These are phyloP conservation scores for Aphelenchoides fujianensis DNA, from an alignment of 1,140 invertebrate genomes.

Conservation along the genomic window DNA sequence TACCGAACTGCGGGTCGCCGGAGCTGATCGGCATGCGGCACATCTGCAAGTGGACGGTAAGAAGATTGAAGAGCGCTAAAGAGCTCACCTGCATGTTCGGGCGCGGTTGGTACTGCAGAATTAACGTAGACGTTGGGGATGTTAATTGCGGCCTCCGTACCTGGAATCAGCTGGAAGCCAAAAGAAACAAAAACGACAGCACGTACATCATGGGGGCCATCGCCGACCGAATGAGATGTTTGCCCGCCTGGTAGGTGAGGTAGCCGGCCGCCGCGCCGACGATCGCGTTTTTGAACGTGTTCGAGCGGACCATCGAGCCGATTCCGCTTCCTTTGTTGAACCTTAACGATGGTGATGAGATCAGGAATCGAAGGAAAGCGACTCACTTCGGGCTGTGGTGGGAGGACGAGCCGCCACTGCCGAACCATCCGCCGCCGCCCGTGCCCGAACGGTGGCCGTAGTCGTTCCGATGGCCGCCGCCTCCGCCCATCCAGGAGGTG, in stretches of 20 bases:
- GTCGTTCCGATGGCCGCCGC: not conserved
- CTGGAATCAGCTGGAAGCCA: not conserved
- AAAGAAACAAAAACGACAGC: too few species aligned
- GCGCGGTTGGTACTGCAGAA: too few species aligned
- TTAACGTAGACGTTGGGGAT: too few species aligned
- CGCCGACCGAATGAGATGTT: constrained; percentile 51
- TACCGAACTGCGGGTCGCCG: constrained; percentile 53
- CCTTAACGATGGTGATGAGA: constrained; percentile 35
- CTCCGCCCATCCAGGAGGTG: not conserved
- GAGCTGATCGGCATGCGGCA: constrained; percentile 59
- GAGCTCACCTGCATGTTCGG: constrained; percentile 19
- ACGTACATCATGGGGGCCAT: constrained; percentile 57
- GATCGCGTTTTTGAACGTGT: constrained; percentile 59
- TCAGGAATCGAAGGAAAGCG: too few species aligned
- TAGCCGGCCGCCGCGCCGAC: constrained; percentile 61
- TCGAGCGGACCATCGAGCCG: constrained; percentile 52
- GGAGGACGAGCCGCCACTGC: not conserved
- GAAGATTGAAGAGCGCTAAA: too few species aligned
- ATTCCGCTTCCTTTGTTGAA: constrained; percentile 42
- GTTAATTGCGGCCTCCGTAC: not conserved
- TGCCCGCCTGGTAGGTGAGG: constrained; percentile 61
- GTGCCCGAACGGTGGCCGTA: not conserved
- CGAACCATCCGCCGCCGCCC: not conserved
- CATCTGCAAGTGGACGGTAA: too few species aligned
- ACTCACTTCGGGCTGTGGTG: not conserved